Evolutionary conservation across 2,888 invertebrate species (phyloP).

Genomic region (Plusia festucae): DNA sequence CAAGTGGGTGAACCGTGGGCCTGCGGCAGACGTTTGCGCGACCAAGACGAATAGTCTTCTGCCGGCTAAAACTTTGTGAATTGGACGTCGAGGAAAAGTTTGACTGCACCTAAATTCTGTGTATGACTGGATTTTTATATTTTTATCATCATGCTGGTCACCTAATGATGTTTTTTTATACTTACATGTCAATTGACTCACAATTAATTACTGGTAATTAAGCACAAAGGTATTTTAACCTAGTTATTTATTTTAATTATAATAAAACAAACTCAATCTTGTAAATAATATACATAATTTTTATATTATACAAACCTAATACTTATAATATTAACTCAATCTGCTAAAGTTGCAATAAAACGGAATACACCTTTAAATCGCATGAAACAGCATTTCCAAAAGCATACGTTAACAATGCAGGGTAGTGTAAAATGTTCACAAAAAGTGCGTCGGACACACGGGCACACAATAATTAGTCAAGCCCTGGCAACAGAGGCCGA

Average conservation of each 20-base stretch:
- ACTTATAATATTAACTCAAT: no score
- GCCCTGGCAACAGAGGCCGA: constrained; percentile 41
- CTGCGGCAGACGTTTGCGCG: constrained; percentile 3
- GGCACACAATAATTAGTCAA: constrained; percentile 44
- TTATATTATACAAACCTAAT: no score
- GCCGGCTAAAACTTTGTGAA: not conserved
- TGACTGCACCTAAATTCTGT: not conserved
- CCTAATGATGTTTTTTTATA: no score
- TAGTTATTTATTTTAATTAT: no score
- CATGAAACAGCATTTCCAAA: constrained; percentile 39
- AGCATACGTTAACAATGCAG: constrained; percentile 38
- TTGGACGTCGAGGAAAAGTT: not conserved
- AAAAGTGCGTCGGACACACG: constrained; percentile 34
- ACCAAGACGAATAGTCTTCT: constrained; percentile 1
- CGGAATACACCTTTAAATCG: constrained; percentile 25
- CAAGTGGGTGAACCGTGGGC: not conserved
- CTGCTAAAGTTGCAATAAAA: constrained; percentile 10
- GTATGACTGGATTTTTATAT: not conserved
- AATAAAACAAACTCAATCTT: no score
- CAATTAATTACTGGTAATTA: no score
- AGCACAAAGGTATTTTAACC: no score
- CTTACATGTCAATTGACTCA: no score
- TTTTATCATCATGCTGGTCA: no score
- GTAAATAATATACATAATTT: no score
- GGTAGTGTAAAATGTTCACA: constrained; percentile 31